These are phyloP conservation scores for Psilanteris sp. DNA, from an alignment of 1,140 invertebrate species.

Conservation along the genomic window DNA sequence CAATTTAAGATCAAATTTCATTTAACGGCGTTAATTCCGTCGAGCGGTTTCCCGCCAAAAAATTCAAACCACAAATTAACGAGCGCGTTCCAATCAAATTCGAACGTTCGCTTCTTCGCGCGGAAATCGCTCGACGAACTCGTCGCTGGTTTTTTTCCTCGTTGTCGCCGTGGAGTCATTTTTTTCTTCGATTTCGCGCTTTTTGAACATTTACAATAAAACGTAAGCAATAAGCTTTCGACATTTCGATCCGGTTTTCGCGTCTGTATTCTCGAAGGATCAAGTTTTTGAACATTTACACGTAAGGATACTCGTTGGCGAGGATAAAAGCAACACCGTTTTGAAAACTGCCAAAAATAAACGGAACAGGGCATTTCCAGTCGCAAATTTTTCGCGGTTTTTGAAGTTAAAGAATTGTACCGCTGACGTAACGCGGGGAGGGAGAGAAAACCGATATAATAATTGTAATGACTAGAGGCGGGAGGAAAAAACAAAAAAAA, in stretches of 20 bases:
- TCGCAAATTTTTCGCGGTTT: slow-evolving; percentile 22
- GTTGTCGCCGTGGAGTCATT: background rate
- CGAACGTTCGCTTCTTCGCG: too few species aligned
- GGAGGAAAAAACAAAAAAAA: background rate
- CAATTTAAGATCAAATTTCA: too few species aligned
- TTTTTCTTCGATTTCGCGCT: slow-evolving; percentile 5
- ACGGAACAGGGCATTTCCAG: background rate
- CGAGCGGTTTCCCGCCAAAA: too few species aligned
- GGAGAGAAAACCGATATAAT: slow-evolving; percentile 11
- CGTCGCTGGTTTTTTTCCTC: too few species aligned
- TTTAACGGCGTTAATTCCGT: too few species aligned
- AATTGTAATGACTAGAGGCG: slow-evolving; percentile 23
- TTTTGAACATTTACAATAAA: slow-evolving; percentile 15
- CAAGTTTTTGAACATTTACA: slow-evolving; percentile 9
- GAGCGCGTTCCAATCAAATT: too few species aligned
- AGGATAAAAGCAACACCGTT: slow-evolving; percentile 9
- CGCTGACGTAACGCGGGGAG: slow-evolving; percentile 34
- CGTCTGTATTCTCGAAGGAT: background rate
- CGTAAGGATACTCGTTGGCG: background rate
- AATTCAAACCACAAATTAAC: too few species aligned
- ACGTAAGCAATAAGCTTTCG: slow-evolving; percentile 15
- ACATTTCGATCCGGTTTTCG: slow-evolving; percentile 1
- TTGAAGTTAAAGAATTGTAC: slow-evolving; percentile 4
- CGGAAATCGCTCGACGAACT: too few species aligned
- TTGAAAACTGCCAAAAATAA: slow-evolving; percentile 32